Base-by-base conservation (phyloP, 2,113 vertebrate species). In the Atractosteus spatula region DNA sequence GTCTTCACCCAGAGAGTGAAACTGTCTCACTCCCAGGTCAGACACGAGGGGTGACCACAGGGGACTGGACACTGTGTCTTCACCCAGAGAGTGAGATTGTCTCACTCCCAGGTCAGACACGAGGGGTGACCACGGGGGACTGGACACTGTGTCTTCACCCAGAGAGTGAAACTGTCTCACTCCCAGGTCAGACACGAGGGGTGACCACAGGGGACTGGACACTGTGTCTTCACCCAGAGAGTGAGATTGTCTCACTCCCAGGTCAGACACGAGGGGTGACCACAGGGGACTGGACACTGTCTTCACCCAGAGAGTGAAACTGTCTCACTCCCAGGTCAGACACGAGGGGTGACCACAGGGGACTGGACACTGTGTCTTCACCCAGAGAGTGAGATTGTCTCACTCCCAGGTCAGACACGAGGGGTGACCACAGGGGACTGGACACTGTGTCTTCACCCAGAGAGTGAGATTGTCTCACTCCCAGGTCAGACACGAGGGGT, bases 161-260 rank as follows among this genome's bases (percentile, higher is more conserved):
- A 41, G 51, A 13, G 67, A 69, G n/a, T n/a, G n/a, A n/a, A n/a
- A n/a, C n/a, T n/a, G n/a, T 29, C 17, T 29, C 17, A 29, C 17
- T 29, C 17, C 17, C 17, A 29, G 17, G 17, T 29, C 17, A 29
- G 17, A 29, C 17, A 29, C 17, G 17, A 29, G 17, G 17, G 17
- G 17, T 29, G 17, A 29, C 17, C 17, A 29, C 17, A 1, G 17
- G 17, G 17, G 17, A 29, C 17, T 29, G 17, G 17, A 29, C 17
- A 29, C 17, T 29, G 17, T 0, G 69, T 99, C 41, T 95, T 98
- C 83, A 72, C 76, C 2, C 83, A 89, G 72, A 92, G 82, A 0
- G 91, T 91, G 62, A 86, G 67, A 70, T 88, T 98, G 78, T 95
- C 96, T 11, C 67, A 8, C 7, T 79, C 72, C 0, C 96, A 98